Evolutionary conservation across 2,113 vertebrate species (phyloP), one percentile per base, ranked within the genome.

Genomic region (Pavo muticus): DNA sequence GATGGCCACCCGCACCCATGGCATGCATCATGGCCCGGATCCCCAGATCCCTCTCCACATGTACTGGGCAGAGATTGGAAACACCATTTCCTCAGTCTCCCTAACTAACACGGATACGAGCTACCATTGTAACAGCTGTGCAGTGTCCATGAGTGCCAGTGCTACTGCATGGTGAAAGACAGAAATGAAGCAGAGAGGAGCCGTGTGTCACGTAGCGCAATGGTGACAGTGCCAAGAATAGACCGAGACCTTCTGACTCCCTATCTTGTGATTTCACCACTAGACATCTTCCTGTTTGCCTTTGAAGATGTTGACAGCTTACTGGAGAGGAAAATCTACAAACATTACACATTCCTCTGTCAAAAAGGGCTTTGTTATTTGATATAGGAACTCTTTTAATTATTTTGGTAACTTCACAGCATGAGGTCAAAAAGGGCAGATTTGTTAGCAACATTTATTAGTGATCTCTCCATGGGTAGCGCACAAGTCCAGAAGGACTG

Each of bases 351-450:
- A 97, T 98, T 97, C 96, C 96, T 94, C 90, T 82, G 87, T 96
- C 90, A 83, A 95, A 93, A 85, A 71, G 69, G 71, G 61, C 95
- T 97, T 98, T 97, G 93, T 97, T 96, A 96, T 91, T 97, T 97
- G 97, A 97, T 95, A 97, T 94, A 96, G 95, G 95, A 97, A 96
- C 96, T 96, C 95, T 97, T 97, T 97, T 97, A 97, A 97, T 98
- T 98, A 97, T 96, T 97, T 94, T 90, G 84, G 97, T 97, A 97
- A 96, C 95, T 98, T 96, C 97, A 94, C 97, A 98, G 97, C 94
- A 88, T 90, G 98, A 75, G 91, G 80, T 97, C 80, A 17, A 40
- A 45, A 91, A 97, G 94, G 95, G 95, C 93, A 96, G 84, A 87
- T 95, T 96, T 96, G 95, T 96, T 94, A 86, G 79, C 86, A 95